Evolutionary conservation across 2,888 invertebrate genomes (phyloP).

Genomic region (Brenthis daphne): DNA sequence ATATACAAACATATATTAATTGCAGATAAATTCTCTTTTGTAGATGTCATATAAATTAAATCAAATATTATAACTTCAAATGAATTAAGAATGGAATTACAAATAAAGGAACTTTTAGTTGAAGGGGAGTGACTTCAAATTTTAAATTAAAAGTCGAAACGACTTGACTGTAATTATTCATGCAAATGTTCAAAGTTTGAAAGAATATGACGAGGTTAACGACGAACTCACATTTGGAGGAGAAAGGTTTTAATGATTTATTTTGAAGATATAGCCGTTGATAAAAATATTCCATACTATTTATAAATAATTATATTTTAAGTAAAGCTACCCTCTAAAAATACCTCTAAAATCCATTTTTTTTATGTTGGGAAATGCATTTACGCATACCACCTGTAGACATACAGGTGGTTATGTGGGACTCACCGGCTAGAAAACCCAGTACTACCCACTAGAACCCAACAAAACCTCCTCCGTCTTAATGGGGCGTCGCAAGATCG

Average conservation of each 20-base stretch:
- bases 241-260: conserved; percentile 7
- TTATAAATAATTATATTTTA: too few species aligned
- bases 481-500: too few species aligned
- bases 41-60: conserved; percentile 5
- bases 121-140: conserved; percentile 30
- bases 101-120: conserved; percentile 27
- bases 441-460: too few species aligned
- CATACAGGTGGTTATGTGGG: too few species aligned
- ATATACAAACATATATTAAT: too few species aligned
- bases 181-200: conserved; percentile 39
- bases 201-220: conserved; percentile 36
- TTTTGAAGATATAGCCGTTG: not conserved
- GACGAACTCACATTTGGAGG: conserved; percentile 24
- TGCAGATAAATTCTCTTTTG: not conserved
- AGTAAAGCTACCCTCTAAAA: too few species aligned
- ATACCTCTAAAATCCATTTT: too few species aligned
- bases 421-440: too few species aligned
- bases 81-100: conserved; percentile 17
- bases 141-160: conserved; percentile 37
- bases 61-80: conserved; percentile 1
- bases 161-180: conserved; percentile 36
- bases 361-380: too few species aligned
- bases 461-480: too few species aligned
- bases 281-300: not conserved
- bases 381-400: too few species aligned